Percentiles rank a stretch among this genome's conserved stretches.
Evolutionary conservation across 2,888 invertebrate species (phyloP).

Genomic region (Agonopterix subpropinquella): DNA sequence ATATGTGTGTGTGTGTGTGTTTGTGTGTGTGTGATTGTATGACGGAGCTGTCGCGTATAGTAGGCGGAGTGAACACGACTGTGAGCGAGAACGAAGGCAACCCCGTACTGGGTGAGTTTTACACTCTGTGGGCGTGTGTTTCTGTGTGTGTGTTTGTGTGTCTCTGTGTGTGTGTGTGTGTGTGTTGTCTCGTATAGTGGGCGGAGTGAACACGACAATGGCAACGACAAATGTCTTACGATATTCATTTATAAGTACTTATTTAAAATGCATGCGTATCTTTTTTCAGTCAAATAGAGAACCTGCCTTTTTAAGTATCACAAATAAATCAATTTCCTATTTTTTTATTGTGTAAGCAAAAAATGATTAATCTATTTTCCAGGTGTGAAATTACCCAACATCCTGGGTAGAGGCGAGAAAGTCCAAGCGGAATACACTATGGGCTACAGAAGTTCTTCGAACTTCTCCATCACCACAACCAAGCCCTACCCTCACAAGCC

Average conservation of each 20-base stretch:
- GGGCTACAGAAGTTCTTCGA: constrained; percentile 88
- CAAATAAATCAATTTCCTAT: too few species aligned
- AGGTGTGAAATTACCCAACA: constrained; percentile 86
- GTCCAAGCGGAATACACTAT: constrained; percentile 89
- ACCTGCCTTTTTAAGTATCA: too few species aligned
- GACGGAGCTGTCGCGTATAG: constrained; percentile 85
- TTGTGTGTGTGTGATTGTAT: constrained; percentile 38
- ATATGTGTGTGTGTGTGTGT: too few species aligned
- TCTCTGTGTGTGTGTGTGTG: too few species aligned
- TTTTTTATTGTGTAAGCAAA: too few species aligned
- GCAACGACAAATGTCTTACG: too few species aligned
- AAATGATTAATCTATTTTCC: constrained; percentile 4
- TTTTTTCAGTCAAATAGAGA: too few species aligned
- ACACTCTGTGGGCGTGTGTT: background rate
- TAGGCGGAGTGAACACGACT: constrained; percentile 90
- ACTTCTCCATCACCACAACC: constrained; percentile 85
- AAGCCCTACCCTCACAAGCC: constrained; percentile 88
- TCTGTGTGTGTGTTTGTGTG: too few species aligned
- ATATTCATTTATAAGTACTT: too few species aligned
- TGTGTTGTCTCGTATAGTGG: constrained; percentile 82
- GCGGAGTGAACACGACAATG: constrained; percentile 91
- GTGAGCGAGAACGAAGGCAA: constrained; percentile 96
- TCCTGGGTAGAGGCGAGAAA: constrained; percentile 91
- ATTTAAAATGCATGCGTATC: too few species aligned
- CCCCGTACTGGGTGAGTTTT: constrained; percentile 76